phyloP scores from a whole-genome alignment of 2,888 invertebrate genomes.

The Eristalis arbustorum region DNA sequence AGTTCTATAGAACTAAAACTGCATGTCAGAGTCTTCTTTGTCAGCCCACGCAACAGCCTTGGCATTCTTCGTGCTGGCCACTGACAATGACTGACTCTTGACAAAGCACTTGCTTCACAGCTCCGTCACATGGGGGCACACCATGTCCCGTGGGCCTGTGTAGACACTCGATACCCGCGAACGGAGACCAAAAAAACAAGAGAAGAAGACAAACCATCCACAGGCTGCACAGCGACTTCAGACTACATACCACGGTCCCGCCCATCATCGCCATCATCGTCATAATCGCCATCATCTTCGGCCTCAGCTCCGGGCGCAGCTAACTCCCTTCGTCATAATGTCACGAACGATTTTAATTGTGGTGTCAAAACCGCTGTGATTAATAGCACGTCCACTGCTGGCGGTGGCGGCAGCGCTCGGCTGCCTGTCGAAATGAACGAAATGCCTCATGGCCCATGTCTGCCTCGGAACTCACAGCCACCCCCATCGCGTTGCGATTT shows the following conservation, averaged over 20 bases:
- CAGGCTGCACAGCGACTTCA: neutral
- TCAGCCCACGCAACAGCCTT: too few relatives aligned
- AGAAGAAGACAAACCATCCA: neutral
- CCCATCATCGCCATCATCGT: neutral
- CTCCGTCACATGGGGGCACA: neutral
- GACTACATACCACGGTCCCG: neutral
- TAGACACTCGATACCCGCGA: neutral
- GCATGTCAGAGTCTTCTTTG: too few relatives aligned
- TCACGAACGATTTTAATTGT: slow-evolving; percentile 70
- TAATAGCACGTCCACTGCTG: slow-evolving; percentile 64
- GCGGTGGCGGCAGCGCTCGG: slow-evolving; percentile 44
- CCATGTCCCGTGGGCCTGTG: neutral
- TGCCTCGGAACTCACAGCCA: slow-evolving; percentile 48
- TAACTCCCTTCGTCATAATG: slow-evolving; percentile 27
- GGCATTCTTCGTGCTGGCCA: neutral
- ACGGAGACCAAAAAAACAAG: neutral
- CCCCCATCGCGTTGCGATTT: slow-evolving; percentile 24
- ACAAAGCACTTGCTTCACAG: neutral
- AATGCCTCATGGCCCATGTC: slow-evolving; percentile 64
- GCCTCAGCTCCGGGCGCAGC: too few relatives aligned
- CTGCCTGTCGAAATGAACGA: slow-evolving; percentile 57
- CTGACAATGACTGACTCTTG: neutral
- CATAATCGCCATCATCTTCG: too few relatives aligned
- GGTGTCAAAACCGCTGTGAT: slow-evolving; percentile 67
- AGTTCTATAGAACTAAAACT: too few relatives aligned